Conservation (phyloP, 1,140 invertebrate species). For the Rhizoglyphus robini region DNA sequence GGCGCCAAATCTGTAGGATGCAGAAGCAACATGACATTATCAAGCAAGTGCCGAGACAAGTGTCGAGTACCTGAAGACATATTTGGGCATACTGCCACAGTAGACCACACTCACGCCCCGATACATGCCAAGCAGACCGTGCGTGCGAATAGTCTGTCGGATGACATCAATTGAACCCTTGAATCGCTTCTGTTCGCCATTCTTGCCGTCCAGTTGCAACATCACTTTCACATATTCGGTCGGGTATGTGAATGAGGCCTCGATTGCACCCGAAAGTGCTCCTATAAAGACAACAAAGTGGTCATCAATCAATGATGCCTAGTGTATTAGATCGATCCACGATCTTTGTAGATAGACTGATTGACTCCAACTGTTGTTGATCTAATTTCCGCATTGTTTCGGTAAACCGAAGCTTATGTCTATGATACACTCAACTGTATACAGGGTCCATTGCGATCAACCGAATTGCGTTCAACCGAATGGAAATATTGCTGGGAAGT, state of each 20-base stretch:
- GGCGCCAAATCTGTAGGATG: slow-evolving; percentile 63
- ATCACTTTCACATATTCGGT: slow-evolving; percentile 60
- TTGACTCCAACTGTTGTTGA: too few species aligned
- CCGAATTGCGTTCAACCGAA: too few species aligned
- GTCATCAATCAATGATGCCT: background rate
- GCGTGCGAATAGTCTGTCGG: slow-evolving; percentile 71
- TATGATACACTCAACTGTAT: too few species aligned
- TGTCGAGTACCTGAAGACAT: slow-evolving; percentile 56
- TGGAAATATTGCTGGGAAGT: too few species aligned
- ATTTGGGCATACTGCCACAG: slow-evolving; percentile 94
- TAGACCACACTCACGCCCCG: slow-evolving; percentile 87
- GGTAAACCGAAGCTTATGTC: too few species aligned
- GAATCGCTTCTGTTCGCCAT: slow-evolving; percentile 50
- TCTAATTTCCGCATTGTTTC: too few species aligned
- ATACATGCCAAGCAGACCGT: slow-evolving; percentile 85
- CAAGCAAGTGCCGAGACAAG: background rate
- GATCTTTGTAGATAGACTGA: too few species aligned
- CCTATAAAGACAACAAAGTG: slow-evolving; percentile 36
- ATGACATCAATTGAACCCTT: slow-evolving; percentile 83
- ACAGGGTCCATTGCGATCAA: too few species aligned
- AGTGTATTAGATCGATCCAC: too few species aligned
- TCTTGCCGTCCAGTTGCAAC: slow-evolving; percentile 86
- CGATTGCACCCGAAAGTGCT: slow-evolving; percentile 81
- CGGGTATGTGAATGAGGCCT: slow-evolving; percentile 98
- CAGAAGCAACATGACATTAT: background rate